These are phyloP conservation scores for Drosophila ficusphila DNA, from an alignment of 1,140 invertebrate species.

Conservation along the genomic window DNA sequence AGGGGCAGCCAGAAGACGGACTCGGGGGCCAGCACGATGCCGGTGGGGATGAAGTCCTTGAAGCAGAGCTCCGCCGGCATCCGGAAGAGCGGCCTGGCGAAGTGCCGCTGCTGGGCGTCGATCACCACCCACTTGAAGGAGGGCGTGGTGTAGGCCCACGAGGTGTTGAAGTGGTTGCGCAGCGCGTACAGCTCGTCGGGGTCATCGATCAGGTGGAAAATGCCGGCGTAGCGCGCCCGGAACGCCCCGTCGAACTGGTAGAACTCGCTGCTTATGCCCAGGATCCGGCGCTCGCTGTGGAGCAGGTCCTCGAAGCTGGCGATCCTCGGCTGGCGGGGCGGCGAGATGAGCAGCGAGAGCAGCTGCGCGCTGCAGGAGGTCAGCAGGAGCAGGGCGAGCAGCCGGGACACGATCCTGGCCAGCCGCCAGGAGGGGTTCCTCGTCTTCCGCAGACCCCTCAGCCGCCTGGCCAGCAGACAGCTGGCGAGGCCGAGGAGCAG, in stretches of 20 bases:
- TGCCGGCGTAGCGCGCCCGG: constrained; percentile 45
- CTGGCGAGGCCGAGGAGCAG: not conserved
- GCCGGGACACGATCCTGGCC: not conserved
- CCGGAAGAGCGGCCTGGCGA: constrained; percentile 41
- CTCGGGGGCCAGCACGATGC: constrained; percentile 30
- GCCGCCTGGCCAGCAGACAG: not conserved
- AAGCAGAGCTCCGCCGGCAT: constrained; percentile 43
- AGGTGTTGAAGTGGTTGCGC: constrained; percentile 51
- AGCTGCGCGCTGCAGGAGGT: constrained; percentile 39
- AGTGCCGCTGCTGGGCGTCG: constrained; percentile 35
- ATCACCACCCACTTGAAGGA: constrained; percentile 44
- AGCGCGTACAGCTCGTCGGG: constrained; percentile 10
- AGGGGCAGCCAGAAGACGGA: constrained; percentile 40
- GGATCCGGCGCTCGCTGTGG: constrained; percentile 18
- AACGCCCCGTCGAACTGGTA: constrained; percentile 23
- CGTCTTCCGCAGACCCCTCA: not conserved
- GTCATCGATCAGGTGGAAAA: constrained; percentile 34
- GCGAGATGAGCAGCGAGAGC: constrained; percentile 21
- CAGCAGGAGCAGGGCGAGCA: constrained; percentile 18
- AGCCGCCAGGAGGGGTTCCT: not conserved
- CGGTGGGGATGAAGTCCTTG: not conserved
- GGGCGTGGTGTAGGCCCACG: constrained; percentile 54
- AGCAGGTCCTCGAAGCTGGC: constrained; percentile 46
- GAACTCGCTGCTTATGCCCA: constrained; percentile 44
- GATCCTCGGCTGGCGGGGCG: constrained; percentile 13